These are phyloP conservation scores for Ectemnius lituratus DNA, from an alignment of 2,888 invertebrate species.

Conservation along the genomic window DNA sequence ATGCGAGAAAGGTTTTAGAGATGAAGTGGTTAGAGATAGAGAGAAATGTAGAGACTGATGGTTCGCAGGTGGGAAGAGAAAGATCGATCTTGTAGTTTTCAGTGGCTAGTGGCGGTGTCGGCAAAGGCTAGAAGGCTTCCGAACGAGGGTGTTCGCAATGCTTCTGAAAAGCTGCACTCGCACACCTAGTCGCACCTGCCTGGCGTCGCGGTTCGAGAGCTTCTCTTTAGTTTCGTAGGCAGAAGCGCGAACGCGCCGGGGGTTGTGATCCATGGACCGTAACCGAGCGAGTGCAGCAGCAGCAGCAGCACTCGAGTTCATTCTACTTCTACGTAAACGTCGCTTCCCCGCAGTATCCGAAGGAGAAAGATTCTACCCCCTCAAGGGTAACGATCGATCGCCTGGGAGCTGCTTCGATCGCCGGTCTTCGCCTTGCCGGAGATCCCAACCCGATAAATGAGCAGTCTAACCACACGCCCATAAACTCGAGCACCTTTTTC, in stretches of 20 bases:
- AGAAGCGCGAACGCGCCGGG: slow-evolving; percentile 38
- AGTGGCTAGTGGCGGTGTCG: slow-evolving; percentile 27
- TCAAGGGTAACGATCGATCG: slow-evolving; percentile 33
- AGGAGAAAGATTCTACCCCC: slow-evolving; percentile 34
- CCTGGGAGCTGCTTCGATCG: slow-evolving; percentile 12
- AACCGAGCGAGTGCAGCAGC: slow-evolving; percentile 21
- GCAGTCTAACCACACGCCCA: slow-evolving; percentile 1
- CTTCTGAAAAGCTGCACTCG: slow-evolving; percentile 38
- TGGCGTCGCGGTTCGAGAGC: slow-evolving; percentile 57
- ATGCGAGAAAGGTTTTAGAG: too few relatives aligned
- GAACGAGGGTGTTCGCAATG: slow-evolving; percentile 44
- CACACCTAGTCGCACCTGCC: slow-evolving; percentile 70
- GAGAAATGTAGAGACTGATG: slow-evolving; percentile 18
- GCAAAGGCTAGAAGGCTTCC: slow-evolving; percentile 31
- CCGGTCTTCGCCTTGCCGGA: background rate
- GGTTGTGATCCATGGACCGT: slow-evolving; percentile 58
- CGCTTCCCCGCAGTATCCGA: slow-evolving; percentile 7
- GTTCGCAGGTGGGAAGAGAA: slow-evolving; percentile 51
- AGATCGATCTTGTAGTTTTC: slow-evolving; percentile 24
- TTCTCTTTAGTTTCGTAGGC: slow-evolving; percentile 35
- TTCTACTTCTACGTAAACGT: slow-evolving; percentile 46
- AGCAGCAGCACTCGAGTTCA: slow-evolving; percentile 18
- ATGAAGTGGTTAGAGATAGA: background rate
- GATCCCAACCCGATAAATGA: slow-evolving; percentile 1
- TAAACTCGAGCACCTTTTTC: background rate